Percentiles rank a stretch among this genome's conserved stretches.
phyloP scores from a whole-genome alignment of 2,797 vertebrate genomes.

The Myiotriccus ornatus region DNA sequence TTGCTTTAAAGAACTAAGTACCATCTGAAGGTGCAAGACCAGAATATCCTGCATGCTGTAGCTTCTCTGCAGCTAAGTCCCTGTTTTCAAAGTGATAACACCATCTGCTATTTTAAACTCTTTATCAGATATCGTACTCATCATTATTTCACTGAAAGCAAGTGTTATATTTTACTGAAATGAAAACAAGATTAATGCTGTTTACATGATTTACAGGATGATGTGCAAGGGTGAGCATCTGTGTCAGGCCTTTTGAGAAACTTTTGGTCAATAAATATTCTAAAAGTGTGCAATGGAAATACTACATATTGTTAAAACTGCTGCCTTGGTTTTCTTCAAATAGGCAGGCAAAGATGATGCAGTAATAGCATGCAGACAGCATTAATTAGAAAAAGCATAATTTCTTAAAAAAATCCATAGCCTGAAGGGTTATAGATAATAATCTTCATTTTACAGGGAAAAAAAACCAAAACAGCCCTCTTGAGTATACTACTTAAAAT shows the following conservation, averaged over 20 bases:
- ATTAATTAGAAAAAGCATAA: slow-evolving; percentile 25
- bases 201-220: background rate
- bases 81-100: slow-evolving; percentile 33
- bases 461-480: background rate
- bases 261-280: background rate
- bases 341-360: background rate
- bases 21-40: slow-evolving; percentile 52
- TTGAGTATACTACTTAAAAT: background rate
- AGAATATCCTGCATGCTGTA: slow-evolving; percentile 40
- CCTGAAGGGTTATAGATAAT: background rate
- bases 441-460: background rate
- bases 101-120: slow-evolving; percentile 57
- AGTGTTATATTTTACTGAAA: background rate
- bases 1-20: slow-evolving; percentile 7
- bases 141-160: background rate
- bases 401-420: background rate
- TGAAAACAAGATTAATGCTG: background rate
- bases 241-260: slow-evolving; percentile 6
- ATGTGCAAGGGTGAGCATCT: background rate
- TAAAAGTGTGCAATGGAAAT: background rate
- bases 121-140: background rate
- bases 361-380: background rate
- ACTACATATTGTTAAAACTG: background rate
- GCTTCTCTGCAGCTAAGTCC: slow-evolving; percentile 20
- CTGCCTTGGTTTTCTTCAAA: background rate